A percentile compares a stretch with the other conserved stretches of the same genome.
phyloP scores from a whole-genome alignment of 2,113 vertebrate species.

The Balaeniceps rex region DNA sequence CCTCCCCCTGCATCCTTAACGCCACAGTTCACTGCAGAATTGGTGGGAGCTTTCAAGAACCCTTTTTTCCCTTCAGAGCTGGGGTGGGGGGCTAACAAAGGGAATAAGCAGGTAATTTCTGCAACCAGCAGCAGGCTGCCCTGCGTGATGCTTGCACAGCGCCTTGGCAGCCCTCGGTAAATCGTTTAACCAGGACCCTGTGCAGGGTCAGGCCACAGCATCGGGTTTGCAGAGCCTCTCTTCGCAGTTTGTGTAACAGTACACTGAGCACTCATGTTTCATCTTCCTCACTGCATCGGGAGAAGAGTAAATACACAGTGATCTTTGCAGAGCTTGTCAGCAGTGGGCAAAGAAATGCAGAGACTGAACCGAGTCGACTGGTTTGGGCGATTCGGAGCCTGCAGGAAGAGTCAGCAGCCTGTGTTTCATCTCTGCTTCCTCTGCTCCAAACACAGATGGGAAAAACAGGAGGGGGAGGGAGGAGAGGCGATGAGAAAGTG shows the following conservation, averaged over 20 bases:
- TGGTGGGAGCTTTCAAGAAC: background rate
- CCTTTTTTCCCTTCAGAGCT: background rate
- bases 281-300: background rate
- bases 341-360: background rate
- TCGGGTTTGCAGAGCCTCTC: background rate
- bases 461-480: conserved; percentile 36
- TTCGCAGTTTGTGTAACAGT: background rate
- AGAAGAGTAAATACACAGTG: background rate
- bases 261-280: background rate
- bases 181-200: background rate
- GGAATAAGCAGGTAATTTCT: background rate
- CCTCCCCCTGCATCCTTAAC: background rate
- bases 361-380: background rate
- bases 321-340: conserved; percentile 8
- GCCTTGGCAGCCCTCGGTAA: background rate
- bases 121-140: background rate
- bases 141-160: background rate
- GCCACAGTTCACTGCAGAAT: background rate
- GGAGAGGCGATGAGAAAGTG: background rate
- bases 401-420: conserved; percentile 34
- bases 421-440: conserved; percentile 17
- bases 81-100: background rate
- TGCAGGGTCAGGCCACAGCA: background rate
- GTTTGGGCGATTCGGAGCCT: background rate
- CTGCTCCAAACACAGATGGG: conserved; percentile 19